Percentiles rank a stretch among this genome's conserved stretches.
These are phyloP conservation scores for Ateles fusciceps DNA, from an alignment of 2,797 vertebrate genomes.

Conservation along the genomic window DNA sequence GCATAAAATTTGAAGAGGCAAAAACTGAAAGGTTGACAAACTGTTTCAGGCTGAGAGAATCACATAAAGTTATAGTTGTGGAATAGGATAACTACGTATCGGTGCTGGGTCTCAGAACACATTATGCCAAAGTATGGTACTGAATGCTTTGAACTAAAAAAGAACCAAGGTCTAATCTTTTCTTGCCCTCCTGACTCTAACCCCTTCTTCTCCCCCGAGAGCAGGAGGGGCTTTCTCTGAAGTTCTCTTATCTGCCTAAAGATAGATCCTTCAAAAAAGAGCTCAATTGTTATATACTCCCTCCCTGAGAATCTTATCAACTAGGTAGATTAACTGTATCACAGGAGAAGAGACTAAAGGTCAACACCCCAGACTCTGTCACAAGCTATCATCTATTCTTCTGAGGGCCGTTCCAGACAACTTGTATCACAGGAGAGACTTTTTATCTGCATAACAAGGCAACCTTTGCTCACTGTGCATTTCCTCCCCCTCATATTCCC, in stretches of 20 bases:
- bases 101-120: background rate
- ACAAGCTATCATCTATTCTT: background rate
- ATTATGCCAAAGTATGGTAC: background rate
- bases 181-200: background rate
- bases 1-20: background rate
- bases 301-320: background rate
- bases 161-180: background rate
- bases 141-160: background rate
- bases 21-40: background rate
- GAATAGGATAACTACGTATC: background rate
- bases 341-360: background rate
- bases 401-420: background rate
- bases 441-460: background rate
- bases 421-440: background rate
- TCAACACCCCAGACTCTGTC: background rate
- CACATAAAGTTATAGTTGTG: background rate
- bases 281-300: background rate
- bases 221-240: background rate
- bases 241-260: background rate
- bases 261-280: background rate
- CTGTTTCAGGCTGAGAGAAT: background rate
- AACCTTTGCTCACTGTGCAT: background rate
- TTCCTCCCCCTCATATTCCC: background rate
- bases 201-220: background rate
- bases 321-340: background rate